Conservation (phyloP, 1,140 invertebrate genomes). For the Maconellicoccus hirsutus region DNA sequence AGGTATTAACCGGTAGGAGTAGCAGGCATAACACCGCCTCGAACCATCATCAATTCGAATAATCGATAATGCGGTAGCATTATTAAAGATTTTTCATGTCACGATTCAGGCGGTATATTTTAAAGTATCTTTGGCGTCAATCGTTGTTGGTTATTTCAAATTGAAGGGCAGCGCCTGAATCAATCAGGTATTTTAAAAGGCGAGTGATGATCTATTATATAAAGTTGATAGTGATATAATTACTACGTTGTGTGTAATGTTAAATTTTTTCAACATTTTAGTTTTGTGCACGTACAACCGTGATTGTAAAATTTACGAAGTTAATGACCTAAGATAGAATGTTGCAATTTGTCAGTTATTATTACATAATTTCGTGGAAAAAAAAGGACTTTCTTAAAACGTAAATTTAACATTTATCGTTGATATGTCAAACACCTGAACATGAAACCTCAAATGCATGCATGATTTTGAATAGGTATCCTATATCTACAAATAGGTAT, state of each 20-base stretch:
- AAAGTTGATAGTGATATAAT: neutral
- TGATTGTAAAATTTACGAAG: neutral
- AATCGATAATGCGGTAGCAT: conserved; percentile 20
- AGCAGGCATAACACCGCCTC: neutral
- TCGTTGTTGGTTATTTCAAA: neutral
- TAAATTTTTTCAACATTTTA: neutral
- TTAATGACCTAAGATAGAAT: neutral
- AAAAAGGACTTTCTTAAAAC: no score
- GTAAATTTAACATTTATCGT: no score
- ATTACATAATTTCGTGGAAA: no score
- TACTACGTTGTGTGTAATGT: neutral
- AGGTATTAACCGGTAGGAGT: conserved; percentile 18
- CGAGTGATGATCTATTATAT: neutral
- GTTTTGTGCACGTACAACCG: neutral
- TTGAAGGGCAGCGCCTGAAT: conserved; percentile 2
- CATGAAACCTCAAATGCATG: no score
- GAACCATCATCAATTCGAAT: conserved; percentile 20
- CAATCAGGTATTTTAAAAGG: neutral
- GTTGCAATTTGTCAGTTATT: no score
- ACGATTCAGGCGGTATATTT: neutral
- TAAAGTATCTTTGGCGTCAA: neutral
- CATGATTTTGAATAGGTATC: no score
- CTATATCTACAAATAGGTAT: no score
- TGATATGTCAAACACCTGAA: no score
- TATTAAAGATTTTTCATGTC: conserved; percentile 18